Evolutionary conservation across 1,140 invertebrate species (phyloP).

Genomic region (Rhyacophila brunnea): DNA sequence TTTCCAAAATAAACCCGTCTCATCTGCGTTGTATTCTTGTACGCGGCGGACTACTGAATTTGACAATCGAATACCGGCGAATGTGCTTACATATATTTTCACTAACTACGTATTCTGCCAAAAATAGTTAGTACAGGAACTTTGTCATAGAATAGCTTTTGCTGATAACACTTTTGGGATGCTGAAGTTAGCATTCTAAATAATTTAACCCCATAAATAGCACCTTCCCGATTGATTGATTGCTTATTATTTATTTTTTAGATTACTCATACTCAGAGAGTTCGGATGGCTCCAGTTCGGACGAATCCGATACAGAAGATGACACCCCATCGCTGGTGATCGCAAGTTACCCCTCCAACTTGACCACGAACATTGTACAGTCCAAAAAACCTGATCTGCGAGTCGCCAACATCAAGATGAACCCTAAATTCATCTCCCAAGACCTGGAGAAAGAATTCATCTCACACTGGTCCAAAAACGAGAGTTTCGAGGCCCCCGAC

Average conservation of each 20-base stretch:
- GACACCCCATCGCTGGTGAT: slow-evolving; percentile 10
- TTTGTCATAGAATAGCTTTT: too few relatives aligned
- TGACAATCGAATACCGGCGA: too few relatives aligned
- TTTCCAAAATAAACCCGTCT: too few relatives aligned
- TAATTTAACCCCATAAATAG: too few relatives aligned
- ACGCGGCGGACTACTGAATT: too few relatives aligned
- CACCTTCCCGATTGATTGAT: too few relatives aligned
- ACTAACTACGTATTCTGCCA: too few relatives aligned
- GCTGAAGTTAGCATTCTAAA: too few relatives aligned
- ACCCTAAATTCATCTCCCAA: slow-evolving; percentile 19
- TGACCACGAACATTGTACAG: slow-evolving; percentile 1
- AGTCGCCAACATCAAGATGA: slow-evolving; percentile 10
- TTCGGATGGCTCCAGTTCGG: slow-evolving; percentile 27
- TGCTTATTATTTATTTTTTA: slow-evolving; percentile 10
- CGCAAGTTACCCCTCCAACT: neutral
- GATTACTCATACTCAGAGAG: slow-evolving; percentile 38
- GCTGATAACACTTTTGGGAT: too few relatives aligned
- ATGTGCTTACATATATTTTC: too few relatives aligned
- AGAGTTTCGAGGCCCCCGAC: slow-evolving; percentile 8
- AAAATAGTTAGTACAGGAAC: too few relatives aligned
- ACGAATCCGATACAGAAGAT: slow-evolving; percentile 22
- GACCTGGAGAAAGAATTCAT: slow-evolving; percentile 17
- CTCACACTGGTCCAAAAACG: slow-evolving; percentile 16
- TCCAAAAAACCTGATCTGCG: slow-evolving; percentile 2
- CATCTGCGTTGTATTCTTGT: too few relatives aligned